A percentile compares a stretch with the other conserved stretches of the same genome.
Conservation (phyloP, 2,113 vertebrate genomes). For the Lipotes vexillifer region DNA sequence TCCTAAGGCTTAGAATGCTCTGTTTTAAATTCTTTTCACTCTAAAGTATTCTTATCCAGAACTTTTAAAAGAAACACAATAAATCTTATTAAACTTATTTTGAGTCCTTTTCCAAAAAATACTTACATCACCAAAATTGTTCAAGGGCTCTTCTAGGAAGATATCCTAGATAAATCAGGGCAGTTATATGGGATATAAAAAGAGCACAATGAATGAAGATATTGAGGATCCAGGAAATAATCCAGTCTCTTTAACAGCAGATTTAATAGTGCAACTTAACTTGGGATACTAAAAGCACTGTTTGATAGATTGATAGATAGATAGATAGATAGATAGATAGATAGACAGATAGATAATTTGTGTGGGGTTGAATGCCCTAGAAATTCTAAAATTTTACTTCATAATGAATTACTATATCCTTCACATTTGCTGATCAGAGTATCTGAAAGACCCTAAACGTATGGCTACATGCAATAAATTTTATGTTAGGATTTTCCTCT, state of each 20-base stretch:
- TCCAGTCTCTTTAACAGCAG: neutral
- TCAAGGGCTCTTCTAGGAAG: constrained; percentile 6
- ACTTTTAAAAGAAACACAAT: constrained; percentile 27
- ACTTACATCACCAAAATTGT: neutral
- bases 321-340: neutral
- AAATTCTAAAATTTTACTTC: neutral
- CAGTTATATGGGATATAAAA: neutral
- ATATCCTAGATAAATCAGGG: neutral
- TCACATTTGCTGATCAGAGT: neutral
- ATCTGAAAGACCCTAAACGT: neutral
- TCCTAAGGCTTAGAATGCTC: neutral
- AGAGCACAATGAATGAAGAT: neutral
- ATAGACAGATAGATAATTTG: neutral
- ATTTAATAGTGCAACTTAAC: neutral
- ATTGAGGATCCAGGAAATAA: neutral
- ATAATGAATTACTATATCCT: neutral
- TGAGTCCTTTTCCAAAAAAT: constrained; percentile 25
- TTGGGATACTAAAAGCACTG: neutral
- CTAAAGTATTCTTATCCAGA: constrained; percentile 3
- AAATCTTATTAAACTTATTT: constrained; percentile 50
- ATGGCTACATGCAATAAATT: neutral
- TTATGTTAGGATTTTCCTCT: neutral
- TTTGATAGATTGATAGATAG: neutral
- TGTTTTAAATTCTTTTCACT: constrained; percentile 35
- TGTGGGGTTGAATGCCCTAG: neutral